Conservation (phyloP, 2,797 vertebrate genomes). For the Gephyroberyx darwinii region DNA sequence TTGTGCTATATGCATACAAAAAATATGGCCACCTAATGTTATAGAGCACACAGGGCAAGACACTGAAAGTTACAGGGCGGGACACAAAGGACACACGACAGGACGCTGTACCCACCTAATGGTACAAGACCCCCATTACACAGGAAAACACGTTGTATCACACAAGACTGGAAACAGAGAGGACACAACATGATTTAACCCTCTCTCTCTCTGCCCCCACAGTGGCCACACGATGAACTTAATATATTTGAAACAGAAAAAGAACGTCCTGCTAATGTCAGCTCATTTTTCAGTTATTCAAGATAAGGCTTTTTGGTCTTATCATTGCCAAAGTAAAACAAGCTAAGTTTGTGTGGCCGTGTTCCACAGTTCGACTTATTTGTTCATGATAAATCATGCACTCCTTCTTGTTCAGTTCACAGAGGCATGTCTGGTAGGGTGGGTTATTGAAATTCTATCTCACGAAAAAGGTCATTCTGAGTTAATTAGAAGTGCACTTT, state of each 20-base stretch:
- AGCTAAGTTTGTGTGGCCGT: not conserved
- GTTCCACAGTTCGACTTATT: constrained; percentile 9
- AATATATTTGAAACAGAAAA: not conserved
- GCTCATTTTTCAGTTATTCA: not conserved
- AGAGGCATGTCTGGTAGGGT: constrained; percentile 39
- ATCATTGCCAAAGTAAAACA: not conserved
- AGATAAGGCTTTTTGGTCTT: not conserved
- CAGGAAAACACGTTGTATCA: too few relatives aligned
- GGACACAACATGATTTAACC: not conserved
- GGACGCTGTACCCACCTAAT: too few relatives aligned
- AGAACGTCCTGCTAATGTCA: not conserved
- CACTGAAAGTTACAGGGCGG: too few relatives aligned
- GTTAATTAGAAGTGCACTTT: constrained; percentile 49
- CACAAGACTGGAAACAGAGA: too few relatives aligned
- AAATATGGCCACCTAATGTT: too few relatives aligned
- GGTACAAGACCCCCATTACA: too few relatives aligned
- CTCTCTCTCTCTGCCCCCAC: not conserved
- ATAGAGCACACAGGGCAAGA: too few relatives aligned
- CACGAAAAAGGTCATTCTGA: constrained; percentile 55
- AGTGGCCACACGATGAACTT: not conserved
- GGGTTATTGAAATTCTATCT: constrained; percentile 51
- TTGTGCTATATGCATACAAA: too few relatives aligned
- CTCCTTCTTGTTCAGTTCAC: constrained; percentile 5
- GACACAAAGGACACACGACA: too few relatives aligned
- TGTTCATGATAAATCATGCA: constrained; percentile 14